A percentile compares a stretch with the other conserved stretches of the same genome.
These are phyloP conservation scores for Caenorhabditis latens DNA, from an alignment of 1,140 invertebrate species.

Conservation along the genomic window DNA sequence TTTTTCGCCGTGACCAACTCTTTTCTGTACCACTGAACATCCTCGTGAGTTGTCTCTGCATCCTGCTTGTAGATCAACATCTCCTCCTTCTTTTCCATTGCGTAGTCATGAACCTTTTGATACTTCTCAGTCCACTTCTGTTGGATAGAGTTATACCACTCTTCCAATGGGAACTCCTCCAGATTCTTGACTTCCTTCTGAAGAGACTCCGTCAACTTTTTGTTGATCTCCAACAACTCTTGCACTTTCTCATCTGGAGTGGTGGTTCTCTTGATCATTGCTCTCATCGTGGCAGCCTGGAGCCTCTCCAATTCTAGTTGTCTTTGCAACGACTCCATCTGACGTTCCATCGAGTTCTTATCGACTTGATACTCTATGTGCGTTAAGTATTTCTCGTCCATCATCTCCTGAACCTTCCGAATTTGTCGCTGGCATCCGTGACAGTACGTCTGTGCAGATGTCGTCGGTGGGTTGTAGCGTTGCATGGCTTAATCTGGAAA, in stretches of 20 bases:
- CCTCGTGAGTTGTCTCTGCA: neutral
- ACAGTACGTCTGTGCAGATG: neutral
- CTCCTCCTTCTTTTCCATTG: neutral
- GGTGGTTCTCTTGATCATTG: neutral
- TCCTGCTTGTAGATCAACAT: neutral
- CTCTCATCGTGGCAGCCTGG: neutral
- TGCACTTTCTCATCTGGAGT: neutral
- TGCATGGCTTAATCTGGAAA: neutral
- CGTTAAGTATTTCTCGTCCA: neutral
- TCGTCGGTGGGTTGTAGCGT: conserved; percentile 31
- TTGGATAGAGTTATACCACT: conserved; percentile 4
- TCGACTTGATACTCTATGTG: neutral
- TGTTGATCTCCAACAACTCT: neutral
- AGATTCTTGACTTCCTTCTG: neutral
- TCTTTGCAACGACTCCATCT: neutral
- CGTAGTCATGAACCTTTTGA: neutral
- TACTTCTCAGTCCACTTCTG: neutral
- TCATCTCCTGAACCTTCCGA: neutral
- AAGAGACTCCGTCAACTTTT: neutral
- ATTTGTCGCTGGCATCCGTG: conserved; percentile 10
- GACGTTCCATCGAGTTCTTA: neutral
- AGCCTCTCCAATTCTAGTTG: neutral
- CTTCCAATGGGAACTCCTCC: neutral
- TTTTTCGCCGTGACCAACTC: no score
- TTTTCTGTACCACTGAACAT: no score